A percentile compares a stretch with the other conserved stretches of the same genome.
Evolutionary conservation across 1,140 invertebrate genomes (phyloP).

Genomic region (Euborellia annulipes): DNA sequence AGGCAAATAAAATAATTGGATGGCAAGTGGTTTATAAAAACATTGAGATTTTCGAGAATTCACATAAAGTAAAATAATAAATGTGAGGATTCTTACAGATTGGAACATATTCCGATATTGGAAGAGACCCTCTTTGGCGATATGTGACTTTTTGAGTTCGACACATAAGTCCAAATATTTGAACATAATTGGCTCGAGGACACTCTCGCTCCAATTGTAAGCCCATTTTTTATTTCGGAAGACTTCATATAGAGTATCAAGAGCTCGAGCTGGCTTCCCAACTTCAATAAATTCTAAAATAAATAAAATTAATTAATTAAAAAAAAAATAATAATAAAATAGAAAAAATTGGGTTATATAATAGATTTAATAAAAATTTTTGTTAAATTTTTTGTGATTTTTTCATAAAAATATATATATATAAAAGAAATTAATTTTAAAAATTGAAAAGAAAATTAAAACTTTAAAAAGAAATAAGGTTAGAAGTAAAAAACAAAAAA

Average conservation of each 20-base stretch:
- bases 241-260: conserved; percentile 96
- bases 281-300: conserved; percentile 78
- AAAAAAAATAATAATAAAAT: not conserved
- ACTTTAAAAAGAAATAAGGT: not conserved
- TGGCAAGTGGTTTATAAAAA: not conserved
- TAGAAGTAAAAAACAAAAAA: not conserved
- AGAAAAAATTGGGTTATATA: not conserved
- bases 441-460: not conserved
- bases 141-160: conserved; percentile 92
- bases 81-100: conserved; percentile 59
- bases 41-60: not conserved
- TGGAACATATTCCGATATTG: conserved; percentile 99
- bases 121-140: conserved; percentile 96
- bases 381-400: not conserved
- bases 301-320: conserved; percentile 13
- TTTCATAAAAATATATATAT: not conserved
- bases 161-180: conserved; percentile 97
- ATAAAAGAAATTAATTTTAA: not conserved
- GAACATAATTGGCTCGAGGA: conserved; percentile 98
- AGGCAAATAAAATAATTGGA: not conserved
- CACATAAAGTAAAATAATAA: conserved; percentile 19
- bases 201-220: conserved; percentile 85
- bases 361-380: not conserved
- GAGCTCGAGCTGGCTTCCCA: conserved; percentile 83
- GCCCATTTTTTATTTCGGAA: conserved; percentile 97